A percentile compares a stretch with the other conserved stretches of the same genome.
Evolutionary conservation across 2,113 vertebrate species (phyloP).

Genomic region (Arothron firmamentum): DNA sequence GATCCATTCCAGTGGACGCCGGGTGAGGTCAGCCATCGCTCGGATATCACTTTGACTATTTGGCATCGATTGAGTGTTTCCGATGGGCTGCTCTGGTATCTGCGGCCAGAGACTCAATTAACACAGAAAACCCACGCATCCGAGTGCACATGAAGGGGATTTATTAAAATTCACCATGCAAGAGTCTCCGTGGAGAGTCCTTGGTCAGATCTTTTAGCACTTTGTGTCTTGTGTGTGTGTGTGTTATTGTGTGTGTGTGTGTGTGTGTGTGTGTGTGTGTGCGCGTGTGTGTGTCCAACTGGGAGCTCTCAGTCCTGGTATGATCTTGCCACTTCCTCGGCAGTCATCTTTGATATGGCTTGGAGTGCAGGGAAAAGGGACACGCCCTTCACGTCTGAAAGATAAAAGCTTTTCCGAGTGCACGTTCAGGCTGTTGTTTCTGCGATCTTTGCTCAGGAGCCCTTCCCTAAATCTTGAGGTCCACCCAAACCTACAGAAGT

Average conservation of each 20-base stretch:
- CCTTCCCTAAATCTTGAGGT: not conserved
- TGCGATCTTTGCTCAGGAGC: not conserved
- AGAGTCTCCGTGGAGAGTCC: slow-evolving; percentile 21
- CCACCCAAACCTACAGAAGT: slow-evolving; percentile 12
- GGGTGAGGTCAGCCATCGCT: slow-evolving; percentile 63
- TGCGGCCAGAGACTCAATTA: slow-evolving; percentile 46
- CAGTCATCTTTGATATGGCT: slow-evolving; percentile 55
- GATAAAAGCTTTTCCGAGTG: slow-evolving; percentile 48
- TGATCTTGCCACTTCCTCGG: slow-evolving; percentile 24
- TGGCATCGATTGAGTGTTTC: slow-evolving; percentile 57
- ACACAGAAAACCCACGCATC: slow-evolving; percentile 7
- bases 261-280: not conserved
- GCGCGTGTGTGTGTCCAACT: not conserved
- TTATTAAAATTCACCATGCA: slow-evolving; percentile 12
- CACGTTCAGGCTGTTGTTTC: slow-evolving; percentile 1
- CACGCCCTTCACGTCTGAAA: slow-evolving; percentile 17
- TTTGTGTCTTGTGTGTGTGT: slow-evolving; percentile 3
- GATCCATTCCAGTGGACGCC: slow-evolving; percentile 44
- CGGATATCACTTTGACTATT: slow-evolving; percentile 47
- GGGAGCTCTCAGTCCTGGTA: slow-evolving; percentile 8
- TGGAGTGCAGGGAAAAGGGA: slow-evolving; percentile 40
- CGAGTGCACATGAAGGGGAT: slow-evolving; percentile 3
- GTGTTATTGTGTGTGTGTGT: not conserved
- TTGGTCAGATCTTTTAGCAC: slow-evolving; percentile 15
- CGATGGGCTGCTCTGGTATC: slow-evolving; percentile 35